Conservation (phyloP, 2,797 vertebrate genomes). For the Xiphorhynchus erythropygius region DNA sequence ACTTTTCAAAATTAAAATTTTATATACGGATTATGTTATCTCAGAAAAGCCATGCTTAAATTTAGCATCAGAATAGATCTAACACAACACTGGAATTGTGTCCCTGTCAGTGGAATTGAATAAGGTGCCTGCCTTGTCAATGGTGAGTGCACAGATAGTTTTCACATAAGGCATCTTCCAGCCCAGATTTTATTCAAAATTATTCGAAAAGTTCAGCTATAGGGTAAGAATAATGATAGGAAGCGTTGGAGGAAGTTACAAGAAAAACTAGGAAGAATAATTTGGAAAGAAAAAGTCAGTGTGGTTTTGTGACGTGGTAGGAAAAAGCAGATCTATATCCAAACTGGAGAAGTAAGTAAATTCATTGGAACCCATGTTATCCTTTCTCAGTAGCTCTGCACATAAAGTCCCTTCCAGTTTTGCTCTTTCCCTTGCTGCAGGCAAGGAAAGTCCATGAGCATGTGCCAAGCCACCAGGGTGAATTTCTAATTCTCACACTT, state of each 20-base stretch:
- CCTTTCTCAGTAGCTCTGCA: not conserved
- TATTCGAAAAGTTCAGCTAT: not conserved
- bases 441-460: not conserved
- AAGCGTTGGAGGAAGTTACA: not conserved
- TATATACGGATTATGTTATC: not conserved
- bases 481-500: constrained; percentile 37
- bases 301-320: not conserved
- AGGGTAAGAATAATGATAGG: not conserved
- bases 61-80: not conserved
- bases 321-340: not conserved
- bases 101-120: not conserved
- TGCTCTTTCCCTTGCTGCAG: not conserved
- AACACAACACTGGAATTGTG: not conserved
- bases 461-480: not conserved
- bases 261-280: not conserved
- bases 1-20: not conserved
- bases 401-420: not conserved
- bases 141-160: not conserved
- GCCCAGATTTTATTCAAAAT: not conserved
- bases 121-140: not conserved
- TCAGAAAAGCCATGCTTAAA: not conserved
- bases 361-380: not conserved
- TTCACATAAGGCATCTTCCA: not conserved
- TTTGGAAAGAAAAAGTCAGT: not conserved
- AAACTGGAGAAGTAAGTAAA: not conserved